Evolutionary conservation across 1,140 invertebrate genomes (phyloP).

Genomic region (Druon quercuslanigerum): DNA sequence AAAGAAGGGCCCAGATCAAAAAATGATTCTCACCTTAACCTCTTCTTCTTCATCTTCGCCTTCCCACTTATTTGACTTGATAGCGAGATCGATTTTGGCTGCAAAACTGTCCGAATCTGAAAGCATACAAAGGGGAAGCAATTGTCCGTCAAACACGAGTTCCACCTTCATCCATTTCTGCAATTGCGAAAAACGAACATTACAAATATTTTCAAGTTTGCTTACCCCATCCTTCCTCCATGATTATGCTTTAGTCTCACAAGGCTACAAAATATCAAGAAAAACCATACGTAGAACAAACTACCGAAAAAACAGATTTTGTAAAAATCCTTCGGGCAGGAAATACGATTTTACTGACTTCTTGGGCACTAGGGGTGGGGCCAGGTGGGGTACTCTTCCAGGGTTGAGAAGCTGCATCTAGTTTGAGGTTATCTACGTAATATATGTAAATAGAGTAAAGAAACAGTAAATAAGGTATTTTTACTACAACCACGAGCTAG

Average conservation of each 20-base stretch:
- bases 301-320: background rate
- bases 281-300: background rate
- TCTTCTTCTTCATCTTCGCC: slow-evolving; percentile 90
- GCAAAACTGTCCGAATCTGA: slow-evolving; percentile 71
- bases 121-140: slow-evolving; percentile 26
- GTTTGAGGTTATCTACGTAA: no score
- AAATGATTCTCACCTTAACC: slow-evolving; percentile 82
- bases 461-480: no score
- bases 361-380: no score
- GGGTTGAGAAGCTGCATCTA: no score
- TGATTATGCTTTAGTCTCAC: background rate
- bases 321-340: background rate
- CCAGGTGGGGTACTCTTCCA: no score
- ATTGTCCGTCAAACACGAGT: background rate
- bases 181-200: background rate
- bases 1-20: slow-evolving; percentile 3
- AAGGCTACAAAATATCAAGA: background rate
- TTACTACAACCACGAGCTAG: no score
- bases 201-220: slow-evolving; percentile 16
- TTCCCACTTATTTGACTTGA: slow-evolving; percentile 86
- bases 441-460: no score
- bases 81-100: slow-evolving; percentile 62
- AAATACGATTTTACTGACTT: background rate
- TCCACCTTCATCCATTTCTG: background rate
- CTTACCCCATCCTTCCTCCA: slow-evolving; percentile 55